phyloP scores from a whole-genome alignment of 2,797 vertebrate genomes.

The Cyclopterus lumpus region DNA sequence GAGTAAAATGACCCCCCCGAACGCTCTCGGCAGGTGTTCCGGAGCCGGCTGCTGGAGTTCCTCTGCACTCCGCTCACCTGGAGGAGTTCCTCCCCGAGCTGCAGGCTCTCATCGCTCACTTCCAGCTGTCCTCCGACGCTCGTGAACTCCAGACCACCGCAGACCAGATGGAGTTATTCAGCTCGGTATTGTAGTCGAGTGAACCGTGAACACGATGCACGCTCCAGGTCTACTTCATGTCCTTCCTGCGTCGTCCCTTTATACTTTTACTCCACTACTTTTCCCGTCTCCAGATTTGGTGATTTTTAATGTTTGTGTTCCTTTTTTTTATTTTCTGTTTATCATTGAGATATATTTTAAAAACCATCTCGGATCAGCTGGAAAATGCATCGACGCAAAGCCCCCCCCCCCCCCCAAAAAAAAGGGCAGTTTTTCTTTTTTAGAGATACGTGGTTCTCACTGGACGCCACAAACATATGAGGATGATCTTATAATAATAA shows the following conservation, averaged over 20 bases:
- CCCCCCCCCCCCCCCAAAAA: no score
- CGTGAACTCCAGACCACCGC: constrained; percentile 70
- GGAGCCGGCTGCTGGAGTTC: constrained; percentile 24
- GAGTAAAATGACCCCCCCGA: not conserved
- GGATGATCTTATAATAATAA: no score
- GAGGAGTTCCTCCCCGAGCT: constrained; percentile 79
- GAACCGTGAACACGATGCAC: not conserved
- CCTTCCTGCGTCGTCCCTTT: no score
- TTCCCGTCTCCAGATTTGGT: no score
- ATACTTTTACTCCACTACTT: no score
- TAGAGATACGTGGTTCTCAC: no score
- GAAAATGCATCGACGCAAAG: no score
- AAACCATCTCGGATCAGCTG: no score
- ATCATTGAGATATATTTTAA: no score
- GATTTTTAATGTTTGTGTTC: not conserved
- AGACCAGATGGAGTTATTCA: constrained; percentile 83
- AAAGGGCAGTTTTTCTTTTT: no score
- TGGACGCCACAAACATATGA: no score
- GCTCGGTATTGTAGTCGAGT: constrained; percentile 59
- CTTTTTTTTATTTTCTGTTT: not conserved
- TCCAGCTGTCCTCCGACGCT: constrained; percentile 67
- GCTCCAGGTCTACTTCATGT: not conserved
- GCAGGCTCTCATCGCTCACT: constrained; percentile 74
- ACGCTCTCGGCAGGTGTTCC: not conserved
- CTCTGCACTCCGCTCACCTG: constrained; percentile 54